Evolutionary conservation across 2,113 vertebrate genomes (phyloP).

Genomic region (Gambusia affinis): DNA sequence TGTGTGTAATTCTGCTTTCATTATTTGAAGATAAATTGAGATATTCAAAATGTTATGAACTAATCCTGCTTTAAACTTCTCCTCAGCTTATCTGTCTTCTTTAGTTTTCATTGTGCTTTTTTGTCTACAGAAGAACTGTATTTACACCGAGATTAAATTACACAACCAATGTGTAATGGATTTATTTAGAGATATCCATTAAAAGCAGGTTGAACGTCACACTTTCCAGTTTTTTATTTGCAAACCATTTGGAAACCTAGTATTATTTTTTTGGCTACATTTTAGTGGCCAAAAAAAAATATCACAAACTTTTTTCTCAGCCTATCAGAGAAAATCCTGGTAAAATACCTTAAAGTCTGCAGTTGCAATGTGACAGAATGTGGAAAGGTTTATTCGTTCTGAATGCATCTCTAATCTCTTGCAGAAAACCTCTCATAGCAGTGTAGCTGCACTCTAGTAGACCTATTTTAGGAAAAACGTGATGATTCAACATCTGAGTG

Average conservation of each 20-base stretch:
- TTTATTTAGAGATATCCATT: too few relatives aligned
- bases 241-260: too few relatives aligned
- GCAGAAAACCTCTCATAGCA: constrained; percentile 10
- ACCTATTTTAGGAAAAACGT: constrained; percentile 59
- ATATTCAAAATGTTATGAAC: not conserved
- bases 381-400: not conserved
- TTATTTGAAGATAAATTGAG: not conserved
- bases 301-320: too few relatives aligned
- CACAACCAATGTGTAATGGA: not conserved
- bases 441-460: constrained; percentile 34
- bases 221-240: too few relatives aligned
- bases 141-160: not conserved
- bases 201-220: too few relatives aligned
- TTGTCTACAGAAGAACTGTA: not conserved
- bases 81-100: not conserved
- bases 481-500: constrained; percentile 66
- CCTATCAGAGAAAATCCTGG: not conserved
- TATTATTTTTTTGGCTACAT: not conserved
- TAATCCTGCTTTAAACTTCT: not conserved
- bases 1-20: too few relatives aligned
- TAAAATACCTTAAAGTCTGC: not conserved
- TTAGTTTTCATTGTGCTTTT: not conserved
- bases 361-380: not conserved
- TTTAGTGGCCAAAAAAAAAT: too few relatives aligned
- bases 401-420: constrained; percentile 20